A percentile compares a stretch with the other conserved stretches of the same genome.
Evolutionary conservation across 2,113 vertebrate species (phyloP).

Genomic region (Petaurus breviceps): DNA sequence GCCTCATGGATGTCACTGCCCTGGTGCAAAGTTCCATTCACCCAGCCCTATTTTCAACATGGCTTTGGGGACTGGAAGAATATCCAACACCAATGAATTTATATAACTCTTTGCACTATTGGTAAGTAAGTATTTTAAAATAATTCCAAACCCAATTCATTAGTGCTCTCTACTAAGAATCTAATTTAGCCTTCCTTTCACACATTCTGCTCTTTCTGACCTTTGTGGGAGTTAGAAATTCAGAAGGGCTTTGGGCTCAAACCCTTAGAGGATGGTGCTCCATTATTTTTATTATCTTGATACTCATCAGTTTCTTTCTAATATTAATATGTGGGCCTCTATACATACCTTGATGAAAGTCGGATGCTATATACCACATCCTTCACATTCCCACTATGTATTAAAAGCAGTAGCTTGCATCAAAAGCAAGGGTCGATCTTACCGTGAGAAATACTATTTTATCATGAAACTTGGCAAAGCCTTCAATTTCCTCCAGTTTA

Average conservation of each 20-base stretch:
- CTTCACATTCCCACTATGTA: slow-evolving; percentile 57
- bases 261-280: slow-evolving; percentile 43
- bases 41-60: not conserved
- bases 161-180: slow-evolving; percentile 27
- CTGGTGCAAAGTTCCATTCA: not conserved
- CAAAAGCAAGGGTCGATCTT: slow-evolving; percentile 72
- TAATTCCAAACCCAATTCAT: not conserved
- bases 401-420: slow-evolving; percentile 58
- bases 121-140: slow-evolving; percentile 45
- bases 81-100: slow-evolving; percentile 33
- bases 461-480: slow-evolving; percentile 74
- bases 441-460: slow-evolving; percentile 78
- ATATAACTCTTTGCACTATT: slow-evolving; percentile 45
- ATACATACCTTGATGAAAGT: slow-evolving; percentile 51
- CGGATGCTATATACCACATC: slow-evolving; percentile 40
- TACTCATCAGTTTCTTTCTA: slow-evolving; percentile 61
- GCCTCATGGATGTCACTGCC: not conserved
- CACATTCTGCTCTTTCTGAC: slow-evolving; percentile 40
- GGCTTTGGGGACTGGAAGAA: slow-evolving; percentile 19
- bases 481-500: slow-evolving; percentile 74
- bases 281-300: slow-evolving; percentile 46
- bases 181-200: slow-evolving; percentile 46
- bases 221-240: slow-evolving; percentile 26
- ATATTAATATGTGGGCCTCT: slow-evolving; percentile 60
- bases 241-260: slow-evolving; percentile 33